These are phyloP conservation scores for Raja brachyura DNA, from an alignment of 2,113 vertebrate genomes.

Conservation along the genomic window DNA sequence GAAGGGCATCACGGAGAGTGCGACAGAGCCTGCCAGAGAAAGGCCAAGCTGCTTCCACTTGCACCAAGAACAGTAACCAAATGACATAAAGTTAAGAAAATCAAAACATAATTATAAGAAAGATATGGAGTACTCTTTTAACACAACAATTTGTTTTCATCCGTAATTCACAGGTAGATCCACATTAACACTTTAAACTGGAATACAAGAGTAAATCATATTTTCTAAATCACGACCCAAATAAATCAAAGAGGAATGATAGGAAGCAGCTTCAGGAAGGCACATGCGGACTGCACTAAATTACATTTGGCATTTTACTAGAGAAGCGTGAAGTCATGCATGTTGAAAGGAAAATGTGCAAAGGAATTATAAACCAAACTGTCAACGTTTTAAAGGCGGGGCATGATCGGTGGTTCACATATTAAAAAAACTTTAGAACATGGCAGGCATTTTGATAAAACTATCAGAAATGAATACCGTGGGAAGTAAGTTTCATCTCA, in stretches of 20 bases:
- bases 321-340: not conserved
- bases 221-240: not conserved
- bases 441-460: not conserved
- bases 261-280: not conserved
- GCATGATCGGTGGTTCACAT: not conserved
- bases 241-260: too few species aligned
- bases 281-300: not conserved
- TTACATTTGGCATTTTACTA: too few species aligned
- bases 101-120: not conserved
- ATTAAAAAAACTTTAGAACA: not conserved
- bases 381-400: not conserved
- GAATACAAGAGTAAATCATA: not conserved
- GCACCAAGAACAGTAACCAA: not conserved
- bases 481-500: too few species aligned
- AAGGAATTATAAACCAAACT: not conserved
- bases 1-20: not conserved
- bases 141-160: not conserved
- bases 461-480: too few species aligned
- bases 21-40: not conserved
- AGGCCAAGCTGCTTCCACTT: not conserved
- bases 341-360: not conserved
- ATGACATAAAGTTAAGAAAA: not conserved
- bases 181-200: not conserved
- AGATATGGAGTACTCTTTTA: not conserved
- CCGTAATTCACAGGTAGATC: not conserved